These are phyloP conservation scores for Eulemur rubriventer DNA, from an alignment of 2,797 vertebrate species.

Conservation along the genomic window DNA sequence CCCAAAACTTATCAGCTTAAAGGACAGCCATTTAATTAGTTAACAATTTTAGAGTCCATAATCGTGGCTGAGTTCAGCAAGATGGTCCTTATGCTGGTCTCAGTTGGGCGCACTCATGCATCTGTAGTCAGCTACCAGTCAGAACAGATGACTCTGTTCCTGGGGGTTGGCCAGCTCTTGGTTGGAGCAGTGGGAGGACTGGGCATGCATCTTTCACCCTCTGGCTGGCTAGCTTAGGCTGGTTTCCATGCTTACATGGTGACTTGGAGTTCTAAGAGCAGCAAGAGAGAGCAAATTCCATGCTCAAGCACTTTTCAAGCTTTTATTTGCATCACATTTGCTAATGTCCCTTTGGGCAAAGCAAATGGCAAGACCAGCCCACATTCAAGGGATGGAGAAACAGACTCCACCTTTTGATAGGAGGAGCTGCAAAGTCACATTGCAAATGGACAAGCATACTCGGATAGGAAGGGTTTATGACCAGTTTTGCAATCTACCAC, in stretches of 20 bases:
- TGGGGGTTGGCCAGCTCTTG: background rate
- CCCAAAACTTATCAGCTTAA: background rate
- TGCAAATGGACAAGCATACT: background rate
- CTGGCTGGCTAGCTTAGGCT: background rate
- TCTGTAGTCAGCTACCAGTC: constrained; percentile 6
- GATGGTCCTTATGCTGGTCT: background rate
- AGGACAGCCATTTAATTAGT: constrained; percentile 1
- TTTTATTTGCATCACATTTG: background rate
- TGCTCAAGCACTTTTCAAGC: background rate
- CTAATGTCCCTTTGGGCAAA: background rate
- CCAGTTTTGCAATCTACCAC: background rate
- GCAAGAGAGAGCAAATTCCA: background rate
- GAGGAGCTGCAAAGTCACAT: background rate
- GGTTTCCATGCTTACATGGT: background rate
- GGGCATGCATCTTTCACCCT: background rate
- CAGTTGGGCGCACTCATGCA: background rate
- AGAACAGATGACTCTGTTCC: background rate
- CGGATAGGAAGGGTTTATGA: background rate
- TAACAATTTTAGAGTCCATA: background rate
- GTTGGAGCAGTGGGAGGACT: background rate
- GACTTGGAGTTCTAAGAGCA: background rate
- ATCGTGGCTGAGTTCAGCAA: background rate
- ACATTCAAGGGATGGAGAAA: background rate
- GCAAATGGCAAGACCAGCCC: background rate
- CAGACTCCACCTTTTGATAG: constrained; percentile 14